Conservation (phyloP, 2,888 invertebrate genomes). For the Tenthredo scrophulariae region DNA sequence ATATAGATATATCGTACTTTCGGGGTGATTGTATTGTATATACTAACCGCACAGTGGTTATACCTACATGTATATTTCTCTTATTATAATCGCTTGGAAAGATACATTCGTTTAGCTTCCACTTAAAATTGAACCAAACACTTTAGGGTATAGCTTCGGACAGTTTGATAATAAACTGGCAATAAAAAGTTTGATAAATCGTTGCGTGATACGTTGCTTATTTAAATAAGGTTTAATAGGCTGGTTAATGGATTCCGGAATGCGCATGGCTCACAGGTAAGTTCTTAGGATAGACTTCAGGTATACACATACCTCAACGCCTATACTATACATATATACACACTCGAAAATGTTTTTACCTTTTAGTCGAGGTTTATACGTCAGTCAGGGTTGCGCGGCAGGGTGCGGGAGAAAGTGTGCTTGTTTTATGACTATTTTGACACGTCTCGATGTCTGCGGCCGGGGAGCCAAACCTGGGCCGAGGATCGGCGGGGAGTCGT, state of each 20-base stretch:
- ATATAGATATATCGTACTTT: constrained; percentile 2
- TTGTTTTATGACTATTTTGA: constrained; percentile 74
- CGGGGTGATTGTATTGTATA: not conserved
- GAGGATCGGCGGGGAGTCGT: constrained; percentile 73
- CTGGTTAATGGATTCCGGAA: constrained; percentile 51
- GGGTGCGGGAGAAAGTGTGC: constrained; percentile 57
- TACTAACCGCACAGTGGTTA: not conserved
- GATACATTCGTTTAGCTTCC: constrained; percentile 42
- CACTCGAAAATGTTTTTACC: constrained; percentile 26
- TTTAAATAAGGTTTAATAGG: constrained; percentile 52
- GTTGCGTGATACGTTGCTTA: constrained; percentile 44
- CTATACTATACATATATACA: not conserved
- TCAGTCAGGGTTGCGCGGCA: constrained; percentile 60
- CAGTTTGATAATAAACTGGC: constrained; percentile 43
- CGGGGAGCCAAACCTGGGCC: constrained; percentile 69
- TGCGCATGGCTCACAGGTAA: constrained; percentile 36
- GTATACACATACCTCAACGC: not conserved
- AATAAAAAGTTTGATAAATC: constrained; percentile 45
- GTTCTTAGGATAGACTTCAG: constrained; percentile 1
- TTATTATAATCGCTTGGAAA: not conserved
- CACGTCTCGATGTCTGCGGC: constrained; percentile 73
- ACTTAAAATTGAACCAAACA: constrained; percentile 49
- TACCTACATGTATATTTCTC: constrained; percentile 15
- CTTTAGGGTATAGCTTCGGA: constrained; percentile 20
- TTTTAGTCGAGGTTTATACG: constrained; percentile 46